phyloP scores from a whole-genome alignment of 2,888 invertebrate species.

The Caenorhabditis sulstoni region DNA sequence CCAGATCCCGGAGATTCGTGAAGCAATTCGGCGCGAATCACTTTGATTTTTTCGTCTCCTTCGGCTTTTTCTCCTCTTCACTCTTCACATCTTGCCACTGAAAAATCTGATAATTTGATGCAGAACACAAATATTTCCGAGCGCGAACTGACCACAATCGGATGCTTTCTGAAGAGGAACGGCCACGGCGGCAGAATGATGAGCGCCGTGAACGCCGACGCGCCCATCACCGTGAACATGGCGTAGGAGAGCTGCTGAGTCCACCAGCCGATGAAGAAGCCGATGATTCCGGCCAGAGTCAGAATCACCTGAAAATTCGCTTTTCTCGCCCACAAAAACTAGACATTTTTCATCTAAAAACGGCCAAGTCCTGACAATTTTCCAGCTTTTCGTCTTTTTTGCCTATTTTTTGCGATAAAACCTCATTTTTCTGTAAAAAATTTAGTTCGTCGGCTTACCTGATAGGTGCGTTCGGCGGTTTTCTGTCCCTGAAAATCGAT shows the following conservation, averaged over 20 bases:
- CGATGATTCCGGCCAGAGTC: conserved; percentile 74
- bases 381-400: background rate
- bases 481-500: conserved; percentile 77
- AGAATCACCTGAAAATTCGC: conserved; percentile 70
- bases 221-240: conserved; percentile 69
- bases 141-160: conserved; percentile 65
- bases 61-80: conserved; percentile 32
- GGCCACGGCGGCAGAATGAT: conserved; percentile 79
- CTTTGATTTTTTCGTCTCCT: conserved; percentile 61
- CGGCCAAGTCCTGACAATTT: background rate
- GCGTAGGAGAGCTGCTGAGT: conserved; percentile 73
- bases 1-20: no score
- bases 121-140: no score
- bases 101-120: conserved; percentile 7
- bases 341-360: background rate
- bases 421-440: no score
- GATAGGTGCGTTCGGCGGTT: conserved; percentile 76
- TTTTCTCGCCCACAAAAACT: background rate
- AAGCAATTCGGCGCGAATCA: conserved; percentile 12
- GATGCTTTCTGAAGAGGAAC: conserved; percentile 74
- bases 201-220: conserved; percentile 71
- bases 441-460: no score
- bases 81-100: conserved; percentile 59
- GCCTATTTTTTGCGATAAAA: no score
- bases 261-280: conserved; percentile 75